Conservation (phyloP, 1,140 invertebrate genomes). For the Melipona quadrifasciata region DNA sequence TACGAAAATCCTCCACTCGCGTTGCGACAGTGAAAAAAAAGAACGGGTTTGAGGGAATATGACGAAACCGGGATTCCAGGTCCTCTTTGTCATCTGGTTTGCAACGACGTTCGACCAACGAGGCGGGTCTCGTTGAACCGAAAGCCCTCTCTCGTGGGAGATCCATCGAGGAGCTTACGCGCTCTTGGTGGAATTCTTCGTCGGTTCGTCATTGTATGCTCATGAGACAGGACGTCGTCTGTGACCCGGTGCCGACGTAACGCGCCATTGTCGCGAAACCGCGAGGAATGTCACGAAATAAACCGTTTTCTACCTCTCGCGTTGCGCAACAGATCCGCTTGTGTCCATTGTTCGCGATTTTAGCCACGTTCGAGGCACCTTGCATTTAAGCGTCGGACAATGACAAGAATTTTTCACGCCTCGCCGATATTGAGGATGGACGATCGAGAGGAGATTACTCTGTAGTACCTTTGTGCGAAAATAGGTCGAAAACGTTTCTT, state of each 20-base stretch:
- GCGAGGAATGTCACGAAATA: conserved; percentile 37
- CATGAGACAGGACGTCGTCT: conserved; percentile 50
- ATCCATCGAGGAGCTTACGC: conserved; percentile 31
- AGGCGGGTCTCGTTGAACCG: background rate
- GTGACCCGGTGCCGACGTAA: conserved; percentile 23
- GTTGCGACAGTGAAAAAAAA: background rate
- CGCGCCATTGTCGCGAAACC: conserved; percentile 41
- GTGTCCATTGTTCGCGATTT: conserved; percentile 10
- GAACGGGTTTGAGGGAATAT: background rate
- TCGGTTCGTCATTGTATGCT: conserved; percentile 42
- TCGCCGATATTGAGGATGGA: background rate
- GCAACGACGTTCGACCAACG: conserved; percentile 22
- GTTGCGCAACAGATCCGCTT: conserved; percentile 11
- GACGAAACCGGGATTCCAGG: background rate
- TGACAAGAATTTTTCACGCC: conserved; percentile 12
- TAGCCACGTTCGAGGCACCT: background rate
- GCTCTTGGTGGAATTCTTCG: conserved; percentile 37
- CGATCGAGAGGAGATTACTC: background rate
- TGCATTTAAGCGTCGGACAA: background rate
- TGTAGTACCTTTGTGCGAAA: background rate
- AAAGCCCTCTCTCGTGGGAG: conserved; percentile 26
- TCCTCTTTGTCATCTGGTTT: conserved; percentile 10
- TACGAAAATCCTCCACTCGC: background rate
- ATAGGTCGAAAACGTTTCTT: background rate
- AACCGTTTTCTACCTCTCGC: conserved; percentile 22